Base-by-base conservation (phyloP, 2,888 invertebrate species). In the Callinectes sapidus region DNA sequence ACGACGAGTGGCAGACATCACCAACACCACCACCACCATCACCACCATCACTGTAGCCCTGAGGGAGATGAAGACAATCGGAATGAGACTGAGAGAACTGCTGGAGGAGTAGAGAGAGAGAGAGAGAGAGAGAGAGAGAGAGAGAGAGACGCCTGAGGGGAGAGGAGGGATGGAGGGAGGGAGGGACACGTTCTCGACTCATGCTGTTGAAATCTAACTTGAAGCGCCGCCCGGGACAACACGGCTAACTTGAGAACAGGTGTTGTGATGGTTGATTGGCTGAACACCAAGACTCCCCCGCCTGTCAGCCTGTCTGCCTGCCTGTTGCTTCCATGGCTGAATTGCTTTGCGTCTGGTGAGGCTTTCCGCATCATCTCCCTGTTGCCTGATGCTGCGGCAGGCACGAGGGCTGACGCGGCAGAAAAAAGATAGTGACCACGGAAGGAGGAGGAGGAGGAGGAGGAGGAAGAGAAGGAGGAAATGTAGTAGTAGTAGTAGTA, bases 381-480 rank as follows among this genome's bases (percentile, higher is more conserved):
- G 48, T 8, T 87, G 42, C 42, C 54, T 39, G 88, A 88, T 28
- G 55, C 54, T 32, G 55, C 18, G 88, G 28, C 8, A n/a, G n/a
- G 28, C 48, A 48, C 48, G n/a, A 5, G 48, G 55, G 42, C 32
- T 48, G 88, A 55, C 54, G 54, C 6, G 88, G 18, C 16, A 2
- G 32, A 55, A 81, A n/a, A 28, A 48, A 77, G 5, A 39, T n/a
- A n/a, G 90, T 28, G 35, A 32, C n/a, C 28, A 54, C 18, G 23
- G n/a, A 32, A 35, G 89, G 66, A 61, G 66, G 89, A 66, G 89
- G 39, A 55, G 88, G 88, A 88, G 88, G 55, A 16, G 55, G 55
- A 88, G 88, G 61, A 88, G 55, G 32, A 28, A 28, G 55, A 54
- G 28, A 32, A 54, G 28, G 39, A 10, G 2, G 54, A 2, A 23